These are phyloP conservation scores for Mastomys coucha DNA, from an alignment of 2,113 vertebrate species.

Conservation along the genomic window DNA sequence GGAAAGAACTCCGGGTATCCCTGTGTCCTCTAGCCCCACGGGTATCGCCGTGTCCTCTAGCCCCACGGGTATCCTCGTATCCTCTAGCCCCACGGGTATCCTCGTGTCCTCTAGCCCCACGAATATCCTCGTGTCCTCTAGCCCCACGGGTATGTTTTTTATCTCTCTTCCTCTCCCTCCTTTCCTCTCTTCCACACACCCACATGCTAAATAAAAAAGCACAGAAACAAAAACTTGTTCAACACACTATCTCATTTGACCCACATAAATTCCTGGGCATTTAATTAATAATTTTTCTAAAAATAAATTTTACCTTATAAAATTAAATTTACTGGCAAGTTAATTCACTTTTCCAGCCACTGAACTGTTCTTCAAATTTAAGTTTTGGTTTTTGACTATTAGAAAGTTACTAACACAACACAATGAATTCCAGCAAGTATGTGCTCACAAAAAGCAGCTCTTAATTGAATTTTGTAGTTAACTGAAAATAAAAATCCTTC, in stretches of 20 bases:
- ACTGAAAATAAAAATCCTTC: slow-evolving; percentile 18
- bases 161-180: neutral
- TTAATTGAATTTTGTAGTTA: slow-evolving; percentile 43
- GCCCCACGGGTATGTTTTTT: neutral
- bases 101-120: no score
- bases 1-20: neutral
- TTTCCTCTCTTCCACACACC: neutral
- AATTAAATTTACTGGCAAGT: slow-evolving; percentile 48
- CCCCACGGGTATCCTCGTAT: no score
- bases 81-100: neutral
- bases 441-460: neutral
- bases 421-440: slow-evolving; percentile 13
- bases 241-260: neutral
- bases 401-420: slow-evolving; percentile 15
- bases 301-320: neutral
- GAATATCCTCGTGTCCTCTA: neutral
- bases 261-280: neutral
- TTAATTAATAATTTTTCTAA: slow-evolving; percentile 47
- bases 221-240: neutral
- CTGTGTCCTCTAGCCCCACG: neutral
- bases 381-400: slow-evolving; percentile 6
- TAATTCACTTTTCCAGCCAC: slow-evolving; percentile 15
- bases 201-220: neutral
- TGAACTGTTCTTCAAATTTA: slow-evolving; percentile 18
- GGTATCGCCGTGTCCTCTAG: neutral